Evolutionary conservation across 2,888 invertebrate species (phyloP), one percentile per base, ranked within the genome.

Genomic region (Chelonus formosanus): DNA sequence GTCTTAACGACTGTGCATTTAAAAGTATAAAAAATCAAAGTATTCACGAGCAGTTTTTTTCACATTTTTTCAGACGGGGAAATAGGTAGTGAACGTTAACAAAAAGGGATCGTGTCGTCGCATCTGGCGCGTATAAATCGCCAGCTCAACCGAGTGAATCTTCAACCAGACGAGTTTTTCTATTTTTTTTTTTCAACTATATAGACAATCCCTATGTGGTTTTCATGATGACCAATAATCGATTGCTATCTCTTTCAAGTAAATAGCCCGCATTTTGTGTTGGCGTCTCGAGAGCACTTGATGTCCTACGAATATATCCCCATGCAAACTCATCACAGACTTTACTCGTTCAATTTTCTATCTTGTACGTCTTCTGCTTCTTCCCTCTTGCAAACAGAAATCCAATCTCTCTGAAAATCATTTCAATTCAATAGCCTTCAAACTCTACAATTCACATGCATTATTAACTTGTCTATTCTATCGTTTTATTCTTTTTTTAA

Each of bases 351-450:
- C 40, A 40, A 40, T 40, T 40, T 40, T 40, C 6, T 6, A 52
- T 6, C 52, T 52, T 52, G 20, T 32, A 32, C 32, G 8, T 52
- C 31, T 52, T 32, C 34, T 52, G 8, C 52, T 32, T 31, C 10
- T n/a, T 52, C 31, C 52, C 34, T 32, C 31, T 52, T 52, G 34
- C 52, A 52, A 52, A 52, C 52, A 52, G 52, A 52, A 52, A 52
- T 52, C 52, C 52, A 52, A 52, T 52, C 52, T 52, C 52, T 32
- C 34, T 52, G 7, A 52, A 31, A 52, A 52, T 52, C 32, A 34
- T 52, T 32, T 32, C 40, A 40, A 40, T 40, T 32, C 31, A 52
- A n/a, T 32, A 52, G 20, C 48, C 10, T 48, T 52, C 34, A 52
- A 31, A 32, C 32, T 8, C n/a, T 10, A 48, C 20, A 48, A n/a